Conservation (phyloP, 2,888 invertebrate genomes). For the Clistopyga incitator region DNA sequence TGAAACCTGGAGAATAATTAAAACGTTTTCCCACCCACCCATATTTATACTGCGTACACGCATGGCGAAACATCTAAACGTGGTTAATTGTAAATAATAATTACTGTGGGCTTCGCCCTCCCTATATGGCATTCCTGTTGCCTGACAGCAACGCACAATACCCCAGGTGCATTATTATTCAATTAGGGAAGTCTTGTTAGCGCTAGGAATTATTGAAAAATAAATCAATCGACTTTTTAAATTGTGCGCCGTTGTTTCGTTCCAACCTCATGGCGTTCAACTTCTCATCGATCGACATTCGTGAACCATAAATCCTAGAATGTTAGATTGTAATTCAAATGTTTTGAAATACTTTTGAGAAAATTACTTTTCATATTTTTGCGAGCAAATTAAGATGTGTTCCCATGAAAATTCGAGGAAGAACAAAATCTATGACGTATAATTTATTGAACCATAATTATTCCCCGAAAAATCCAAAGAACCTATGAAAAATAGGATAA, state of each 20-base stretch:
- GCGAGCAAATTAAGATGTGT: too few relatives aligned
- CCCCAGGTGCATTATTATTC: neutral
- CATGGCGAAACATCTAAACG: slow-evolving; percentile 64
- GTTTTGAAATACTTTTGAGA: too few relatives aligned
- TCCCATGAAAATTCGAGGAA: too few relatives aligned
- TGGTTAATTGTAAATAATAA: slow-evolving; percentile 72
- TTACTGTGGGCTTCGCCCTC: slow-evolving; percentile 48
- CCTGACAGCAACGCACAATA: slow-evolving; percentile 5
- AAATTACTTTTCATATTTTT: too few relatives aligned
- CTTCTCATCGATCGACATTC: too few relatives aligned
- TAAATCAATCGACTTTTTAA: neutral
- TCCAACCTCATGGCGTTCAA: too few relatives aligned
- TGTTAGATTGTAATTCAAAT: too few relatives aligned
- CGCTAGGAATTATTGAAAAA: neutral
- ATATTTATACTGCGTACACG: slow-evolving; percentile 48
- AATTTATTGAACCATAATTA: too few relatives aligned
- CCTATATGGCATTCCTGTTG: neutral
- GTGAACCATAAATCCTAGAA: too few relatives aligned
- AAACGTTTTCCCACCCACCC: slow-evolving; percentile 58
- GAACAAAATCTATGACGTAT: too few relatives aligned
- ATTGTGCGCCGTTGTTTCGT: neutral
- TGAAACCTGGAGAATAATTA: slow-evolving; percentile 67
- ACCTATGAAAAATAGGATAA: too few relatives aligned
- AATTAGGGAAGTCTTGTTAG: neutral
- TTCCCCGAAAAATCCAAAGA: too few relatives aligned